phyloP scores from a whole-genome alignment of 1,140 invertebrate species.

The Pemphigus obesinymphae region DNA sequence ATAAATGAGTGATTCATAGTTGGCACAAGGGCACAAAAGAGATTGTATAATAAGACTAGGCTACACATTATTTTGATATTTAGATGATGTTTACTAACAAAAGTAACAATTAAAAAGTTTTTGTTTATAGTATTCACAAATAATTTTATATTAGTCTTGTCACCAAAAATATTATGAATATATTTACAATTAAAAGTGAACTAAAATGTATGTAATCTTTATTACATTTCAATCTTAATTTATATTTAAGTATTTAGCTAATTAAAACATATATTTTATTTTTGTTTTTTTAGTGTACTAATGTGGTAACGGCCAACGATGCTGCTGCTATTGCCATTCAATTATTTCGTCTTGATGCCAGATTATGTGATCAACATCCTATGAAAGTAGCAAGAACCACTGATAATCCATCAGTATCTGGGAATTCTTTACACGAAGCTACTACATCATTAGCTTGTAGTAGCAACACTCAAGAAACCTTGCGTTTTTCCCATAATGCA shows the following conservation, averaged over 20 bases:
- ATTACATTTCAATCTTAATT: not conserved
- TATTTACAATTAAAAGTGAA: not conserved
- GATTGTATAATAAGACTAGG: not conserved
- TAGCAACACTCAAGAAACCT: not conserved
- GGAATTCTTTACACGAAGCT: constrained; percentile 23
- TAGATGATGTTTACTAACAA: not conserved
- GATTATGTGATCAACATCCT: constrained; percentile 69
- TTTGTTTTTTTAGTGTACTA: constrained; percentile 54
- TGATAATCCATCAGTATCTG: constrained; percentile 23
- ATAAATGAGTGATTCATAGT: not conserved
- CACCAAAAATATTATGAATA: not conserved
- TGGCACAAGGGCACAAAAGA: not conserved
- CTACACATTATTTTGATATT: no score
- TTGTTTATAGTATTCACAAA: not conserved
- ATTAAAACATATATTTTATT: constrained; percentile 42
- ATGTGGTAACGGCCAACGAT: constrained; percentile 74
- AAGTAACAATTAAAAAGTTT: not conserved
- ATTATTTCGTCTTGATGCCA: constrained; percentile 76
- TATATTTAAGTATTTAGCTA: not conserved
- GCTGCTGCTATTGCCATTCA: constrained; percentile 82
- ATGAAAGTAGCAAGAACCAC: constrained; percentile 66
- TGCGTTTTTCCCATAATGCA: not conserved
- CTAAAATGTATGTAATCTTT: not conserved
- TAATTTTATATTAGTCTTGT: not conserved
- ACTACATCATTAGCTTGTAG: constrained; percentile 15